Evolutionary conservation across 2,888 invertebrate genomes (phyloP).

Genomic region (Dusona sp.): DNA sequence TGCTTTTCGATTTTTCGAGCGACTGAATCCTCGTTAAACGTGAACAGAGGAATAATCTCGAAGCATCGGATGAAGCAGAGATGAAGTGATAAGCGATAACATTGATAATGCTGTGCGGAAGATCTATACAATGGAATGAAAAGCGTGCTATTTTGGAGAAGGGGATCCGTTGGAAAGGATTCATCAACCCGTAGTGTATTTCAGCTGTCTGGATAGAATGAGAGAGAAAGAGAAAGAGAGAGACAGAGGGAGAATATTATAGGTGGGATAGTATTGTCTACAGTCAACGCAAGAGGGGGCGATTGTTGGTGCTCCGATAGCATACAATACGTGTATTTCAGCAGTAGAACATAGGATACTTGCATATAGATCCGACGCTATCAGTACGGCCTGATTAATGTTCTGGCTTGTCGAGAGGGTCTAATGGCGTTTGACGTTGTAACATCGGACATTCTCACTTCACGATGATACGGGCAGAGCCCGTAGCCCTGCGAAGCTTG

Average conservation of each 20-base stretch:
- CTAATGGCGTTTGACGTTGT: slow-evolving; percentile 78
- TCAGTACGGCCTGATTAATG: slow-evolving; percentile 77
- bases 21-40: slow-evolving; percentile 17
- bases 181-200: slow-evolving; percentile 11
- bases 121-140: slow-evolving; percentile 23
- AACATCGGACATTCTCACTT: slow-evolving; percentile 63
- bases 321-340: slow-evolving; percentile 62
- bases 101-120: slow-evolving; percentile 12
- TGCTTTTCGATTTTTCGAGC: slow-evolving; percentile 18
- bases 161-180: slow-evolving; percentile 22
- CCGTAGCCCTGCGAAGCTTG: slow-evolving; percentile 34
- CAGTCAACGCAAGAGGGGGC: neutral
- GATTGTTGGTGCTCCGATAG: slow-evolving; percentile 22
- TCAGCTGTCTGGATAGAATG: neutral
- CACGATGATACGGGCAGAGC: slow-evolving; percentile 59
- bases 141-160: neutral
- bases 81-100: slow-evolving; percentile 42
- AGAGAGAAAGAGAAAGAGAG: slow-evolving; percentile 2
- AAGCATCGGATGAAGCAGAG: slow-evolving; percentile 2
- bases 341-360: slow-evolving; percentile 37
- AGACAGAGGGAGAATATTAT: neutral
- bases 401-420: slow-evolving; percentile 75
- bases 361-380: slow-evolving; percentile 72
- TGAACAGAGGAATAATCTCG: slow-evolving; percentile 9
- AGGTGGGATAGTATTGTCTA: slow-evolving; percentile 25